Evolutionary conservation across 92 coral and sea anemone genomes (phyloP), one percentile per base, ranked within the genome.

Genomic region (Hydrozoanthus gracilis): DNA sequence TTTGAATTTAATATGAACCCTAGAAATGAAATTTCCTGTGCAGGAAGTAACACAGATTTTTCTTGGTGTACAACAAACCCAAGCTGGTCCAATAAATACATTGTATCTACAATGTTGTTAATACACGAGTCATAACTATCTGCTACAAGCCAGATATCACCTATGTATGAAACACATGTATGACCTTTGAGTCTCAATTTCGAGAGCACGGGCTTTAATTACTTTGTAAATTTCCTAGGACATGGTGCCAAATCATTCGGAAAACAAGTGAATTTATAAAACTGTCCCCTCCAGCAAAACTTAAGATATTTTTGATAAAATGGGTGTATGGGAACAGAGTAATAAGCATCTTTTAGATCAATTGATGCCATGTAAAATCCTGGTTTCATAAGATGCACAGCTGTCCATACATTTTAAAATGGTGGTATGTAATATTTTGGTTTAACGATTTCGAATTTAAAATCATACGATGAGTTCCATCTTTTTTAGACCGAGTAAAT

Each of bases 171-270:
- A 68, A 68, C 47, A 68, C 11, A 20, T 13, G 27, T 67, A 9
- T 68, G 73, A 68, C 2, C 45, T 67, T 67, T 67, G 47, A 52
- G 58, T 17, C 73, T 68, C 4, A 68, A 5, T 68, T 68, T 67
- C n/a, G 46, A 68, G 47, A 68, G 73, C 73, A 68, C 15, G 20
- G 73, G 47, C 73, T 68, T 68, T 17, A 68, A 68, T 17, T 20
- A 68, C 16, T 17, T 68, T 68, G 73, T 68, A 68, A 68, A 68
- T 20, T 68, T 68, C 11, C 73, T 68, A 20, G 73, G 73, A 8
- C n/a, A n/a, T n/a, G n/a, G n/a, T 2, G 60, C 60, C 60, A 54
- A 54, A 54, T 2, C 60, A 54, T 54, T 54, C 60, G 60, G 60
- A 54, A 54, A 54, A 54, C 60, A 35, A 20, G 73, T 35, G 9